phyloP scores from a whole-genome alignment of 2,888 invertebrate species.

The Sipha maydis region DNA sequence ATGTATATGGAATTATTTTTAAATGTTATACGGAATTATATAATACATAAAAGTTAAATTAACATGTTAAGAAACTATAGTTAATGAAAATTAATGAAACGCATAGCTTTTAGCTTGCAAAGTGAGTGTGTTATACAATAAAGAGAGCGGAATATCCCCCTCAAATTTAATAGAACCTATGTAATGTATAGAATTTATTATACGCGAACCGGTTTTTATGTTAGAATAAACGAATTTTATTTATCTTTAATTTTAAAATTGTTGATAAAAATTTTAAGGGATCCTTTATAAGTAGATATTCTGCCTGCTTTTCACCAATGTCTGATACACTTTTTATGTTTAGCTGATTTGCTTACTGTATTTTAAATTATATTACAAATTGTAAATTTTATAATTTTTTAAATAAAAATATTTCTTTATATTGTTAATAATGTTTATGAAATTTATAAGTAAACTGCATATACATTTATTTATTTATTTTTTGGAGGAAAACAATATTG shows the following conservation, averaged over 20 bases:
- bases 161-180: neutral
- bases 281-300: too few relatives aligned
- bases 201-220: constrained; percentile 22
- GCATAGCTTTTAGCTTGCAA: constrained; percentile 21
- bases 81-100: neutral
- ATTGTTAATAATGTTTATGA: neutral
- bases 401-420: neutral
- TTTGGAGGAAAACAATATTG: constrained; percentile 47
- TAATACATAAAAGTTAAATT: constrained; percentile 5
- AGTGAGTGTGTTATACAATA: constrained; percentile 49
- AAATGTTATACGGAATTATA: neutral
- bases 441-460: neutral
- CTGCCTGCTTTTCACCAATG: neutral
- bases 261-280: neutral
- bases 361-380: too few relatives aligned
- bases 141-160: constrained; percentile 36
- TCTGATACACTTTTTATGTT: neutral
- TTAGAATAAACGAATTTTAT: constrained; percentile 9
- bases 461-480: neutral
- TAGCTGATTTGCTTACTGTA: too few relatives aligned
- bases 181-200: neutral
- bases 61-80: neutral
- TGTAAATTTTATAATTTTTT: too few relatives aligned
- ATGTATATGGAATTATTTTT: neutral
- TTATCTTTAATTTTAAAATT: constrained; percentile 1